Percentiles rank a stretch among this genome's conserved stretches.
Conservation (phyloP, 2,888 invertebrate species). For the Dromius quadrimaculatus region DNA sequence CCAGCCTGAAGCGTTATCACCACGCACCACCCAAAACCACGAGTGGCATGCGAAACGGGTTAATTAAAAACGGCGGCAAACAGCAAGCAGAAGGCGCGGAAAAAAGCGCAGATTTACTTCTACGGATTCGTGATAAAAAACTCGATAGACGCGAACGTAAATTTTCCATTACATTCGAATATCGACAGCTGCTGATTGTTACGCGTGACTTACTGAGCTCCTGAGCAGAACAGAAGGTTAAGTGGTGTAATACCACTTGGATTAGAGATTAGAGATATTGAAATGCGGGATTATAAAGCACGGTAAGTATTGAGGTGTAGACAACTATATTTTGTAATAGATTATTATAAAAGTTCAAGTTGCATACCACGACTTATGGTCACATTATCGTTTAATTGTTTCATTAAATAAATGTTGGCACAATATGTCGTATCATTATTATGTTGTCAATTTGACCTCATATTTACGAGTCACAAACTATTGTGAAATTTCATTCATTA, state of each 20-base stretch:
- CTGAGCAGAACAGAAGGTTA: conserved; percentile 22
- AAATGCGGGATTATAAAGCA: not conserved
- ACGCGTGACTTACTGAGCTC: conserved; percentile 23
- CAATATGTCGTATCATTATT: too few relatives aligned
- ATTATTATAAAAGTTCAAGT: too few relatives aligned
- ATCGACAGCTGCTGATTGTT: conserved; percentile 31
- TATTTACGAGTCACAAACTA: too few relatives aligned
- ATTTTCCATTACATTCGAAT: conserved; percentile 47
- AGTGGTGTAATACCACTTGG: not conserved
- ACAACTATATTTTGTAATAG: too few relatives aligned
- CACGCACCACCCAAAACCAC: not conserved
- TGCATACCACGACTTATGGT: too few relatives aligned
- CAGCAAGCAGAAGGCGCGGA: conserved; percentile 1
- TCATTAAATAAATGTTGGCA: too few relatives aligned
- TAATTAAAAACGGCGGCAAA: conserved; percentile 13
- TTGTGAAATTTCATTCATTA: too few relatives aligned
- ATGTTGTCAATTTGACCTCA: too few relatives aligned
- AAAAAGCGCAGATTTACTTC: conserved; percentile 31
- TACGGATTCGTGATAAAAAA: conserved; percentile 38
- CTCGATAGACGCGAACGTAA: conserved; percentile 23
- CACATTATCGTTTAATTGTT: too few relatives aligned
- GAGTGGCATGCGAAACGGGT: conserved; percentile 26
- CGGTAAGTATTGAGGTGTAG: not conserved
- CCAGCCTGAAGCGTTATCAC: too few relatives aligned
- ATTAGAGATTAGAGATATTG: not conserved